phyloP scores from a whole-genome alignment of 2,113 vertebrate species.

The Camelus bactrianus region DNA sequence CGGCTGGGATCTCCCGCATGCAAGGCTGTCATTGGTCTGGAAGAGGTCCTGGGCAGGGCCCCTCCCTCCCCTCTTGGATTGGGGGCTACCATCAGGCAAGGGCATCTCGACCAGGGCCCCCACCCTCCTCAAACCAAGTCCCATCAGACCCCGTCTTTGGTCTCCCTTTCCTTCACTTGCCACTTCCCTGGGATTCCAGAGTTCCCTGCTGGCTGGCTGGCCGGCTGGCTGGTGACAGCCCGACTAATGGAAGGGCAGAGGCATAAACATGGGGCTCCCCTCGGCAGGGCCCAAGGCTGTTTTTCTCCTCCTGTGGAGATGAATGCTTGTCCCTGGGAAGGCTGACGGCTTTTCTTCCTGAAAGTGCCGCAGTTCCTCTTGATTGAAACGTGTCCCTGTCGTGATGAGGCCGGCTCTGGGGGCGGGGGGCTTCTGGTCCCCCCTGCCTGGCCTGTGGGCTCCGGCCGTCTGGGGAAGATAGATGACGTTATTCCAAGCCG shows the following conservation, averaged over 20 bases:
- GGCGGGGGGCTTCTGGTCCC: neutral
- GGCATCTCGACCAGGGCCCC: neutral
- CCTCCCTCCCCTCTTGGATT: neutral
- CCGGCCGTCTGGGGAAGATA: slow-evolving; percentile 49
- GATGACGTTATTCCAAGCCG: slow-evolving; percentile 71
- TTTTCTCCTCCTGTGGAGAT: slow-evolving; percentile 63
- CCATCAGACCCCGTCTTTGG: neutral
- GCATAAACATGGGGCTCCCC: neutral
- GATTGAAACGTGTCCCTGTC: slow-evolving; percentile 75
- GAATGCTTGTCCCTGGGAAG: slow-evolving; percentile 69
- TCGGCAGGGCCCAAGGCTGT: neutral
- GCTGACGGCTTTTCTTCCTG: slow-evolving; percentile 14
- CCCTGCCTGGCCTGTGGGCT: neutral
- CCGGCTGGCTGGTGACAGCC: neutral
- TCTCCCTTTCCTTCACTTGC: neutral
- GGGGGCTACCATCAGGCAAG: neutral
- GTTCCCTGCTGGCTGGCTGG: neutral
- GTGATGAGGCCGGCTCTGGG: neutral
- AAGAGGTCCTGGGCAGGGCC: too few species aligned
- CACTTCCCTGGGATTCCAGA: neutral
- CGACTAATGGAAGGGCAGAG: neutral
- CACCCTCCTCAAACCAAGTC: neutral
- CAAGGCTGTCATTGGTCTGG: neutral
- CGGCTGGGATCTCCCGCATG: neutral
- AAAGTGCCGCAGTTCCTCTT: neutral